Evolutionary conservation across 2,888 invertebrate species (phyloP), one percentile per base, ranked within the genome.

Genomic region (Bembecia ichneumoniformis): DNA sequence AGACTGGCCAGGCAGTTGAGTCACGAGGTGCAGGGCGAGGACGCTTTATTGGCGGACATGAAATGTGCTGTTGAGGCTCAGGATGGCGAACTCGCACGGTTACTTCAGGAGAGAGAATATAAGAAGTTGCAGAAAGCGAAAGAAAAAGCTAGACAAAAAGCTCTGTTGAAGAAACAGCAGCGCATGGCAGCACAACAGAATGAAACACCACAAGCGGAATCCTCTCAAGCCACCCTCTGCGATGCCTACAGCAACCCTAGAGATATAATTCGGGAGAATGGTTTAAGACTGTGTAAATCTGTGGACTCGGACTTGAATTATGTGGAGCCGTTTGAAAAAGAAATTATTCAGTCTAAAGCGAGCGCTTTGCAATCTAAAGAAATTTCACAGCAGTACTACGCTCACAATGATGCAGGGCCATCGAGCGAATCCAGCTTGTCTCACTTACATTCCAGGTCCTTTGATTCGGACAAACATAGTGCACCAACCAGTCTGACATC

Each of bases 291-390:
- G 15, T 86, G 82, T 54, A 87, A 87, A 59, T 87, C 87, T 51
- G 87, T 87, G 11, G 87, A 87, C 46, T 87, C 87, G 0, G 87
- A 87, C 63, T 64, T 87, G 49, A 77, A 87, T 59, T 87, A 87
- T 66, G 86, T 87, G 40, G 87, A 87, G 53, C 87, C 87, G 16
- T 87, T 87, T 69, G 86, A 87, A 55, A 86, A 87, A 52, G 87
- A 87, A 58, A 77, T 77, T 20, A 87, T 87, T 40, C 84, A 87
- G 54, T 87, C 87, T 0, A 84, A 79, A 70, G 75, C 82, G 14
- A 82, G 80, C 73, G 87, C 87, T n/a, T 55, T 86, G 17, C 71
- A 82, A 52, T 76, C 82, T 14, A 78, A 81, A 58, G 81, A 86
- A 55, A 63, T 76, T 28, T 87, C 87, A 1, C 78, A 70, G 51